Base-by-base conservation (phyloP, 2,113 vertebrate species). In the Pluvianellus socialis region DNA sequence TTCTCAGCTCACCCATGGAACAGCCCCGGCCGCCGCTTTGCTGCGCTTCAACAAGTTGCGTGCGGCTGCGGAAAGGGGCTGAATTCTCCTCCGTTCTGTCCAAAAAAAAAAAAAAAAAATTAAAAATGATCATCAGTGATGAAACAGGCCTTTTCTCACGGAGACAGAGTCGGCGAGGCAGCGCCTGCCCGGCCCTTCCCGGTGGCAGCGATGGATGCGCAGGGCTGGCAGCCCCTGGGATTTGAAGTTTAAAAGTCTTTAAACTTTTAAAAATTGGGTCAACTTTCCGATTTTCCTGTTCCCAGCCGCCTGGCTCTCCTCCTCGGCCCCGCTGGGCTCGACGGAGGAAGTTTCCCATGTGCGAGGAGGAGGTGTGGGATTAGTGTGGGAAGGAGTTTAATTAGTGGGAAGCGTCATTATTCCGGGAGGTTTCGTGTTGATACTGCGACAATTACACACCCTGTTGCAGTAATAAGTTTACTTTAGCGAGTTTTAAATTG, bases 331-430 rank as follows among this genome's bases (percentile, higher is more conserved):
- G 35, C 35, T 5, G 49, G 71, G 63, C 94, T 10, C 2, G 58
- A 0, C 19, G 2, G 61, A 23, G 53, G 53, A 52, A 38, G 32
- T 80, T 94, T 92, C 94, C 91, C 96, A 72, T 62, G 90, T 91
- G 94, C 10, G 38, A 14, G 38, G 38, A 56, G 79, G 86, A 88
- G 70, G 0, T 79, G 87, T 76, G 96, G 88, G 92, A 19, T 73
- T 40, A 70, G 92, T 92, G 91, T 94, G 96, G 96, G 94, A 87
- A 96, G 94, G 50, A 81, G 90, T 35, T 80, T 93, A 96, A 94
- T 96, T 92, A 92, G 96, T 4, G 92, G 91, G 3, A 30, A 93
- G 94, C 59, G 77, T 94, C 94, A 70, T 74, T 87, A 74, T 73
- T 77, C 42, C 4, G 9, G 76, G 88, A 94, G 92, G 85, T 76